Evolutionary conservation across 2,113 vertebrate species (phyloP).

Genomic region (Rhinoderma darwinii): DNA sequence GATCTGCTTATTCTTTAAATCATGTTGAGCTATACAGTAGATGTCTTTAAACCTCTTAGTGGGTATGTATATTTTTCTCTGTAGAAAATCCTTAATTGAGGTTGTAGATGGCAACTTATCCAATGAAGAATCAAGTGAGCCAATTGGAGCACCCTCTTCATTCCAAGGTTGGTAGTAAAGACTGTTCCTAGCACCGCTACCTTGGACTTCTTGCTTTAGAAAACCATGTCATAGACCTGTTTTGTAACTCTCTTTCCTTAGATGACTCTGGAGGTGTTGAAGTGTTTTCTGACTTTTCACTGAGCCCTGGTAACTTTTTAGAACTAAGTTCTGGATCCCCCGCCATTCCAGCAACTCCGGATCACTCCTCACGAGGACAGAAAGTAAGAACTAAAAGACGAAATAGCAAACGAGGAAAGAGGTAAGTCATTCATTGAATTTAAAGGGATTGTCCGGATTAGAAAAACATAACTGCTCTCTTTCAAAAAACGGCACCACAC

Average conservation of each 20-base stretch:
- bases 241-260: not conserved
- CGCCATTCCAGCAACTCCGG: conserved; percentile 1
- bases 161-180: conserved; percentile 22
- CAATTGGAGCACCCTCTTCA: not conserved
- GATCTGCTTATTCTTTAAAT: too few relatives aligned
- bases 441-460: not conserved
- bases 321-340: conserved; percentile 8
- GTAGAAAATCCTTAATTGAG: conserved; percentile 40
- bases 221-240: not conserved
- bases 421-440: not conserved
- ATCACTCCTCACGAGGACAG: not conserved
- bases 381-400: conserved; percentile 2
- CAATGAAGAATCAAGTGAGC: conserved; percentile 8
- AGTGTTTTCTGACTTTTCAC: not conserved
- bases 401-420: not conserved
- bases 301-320: conserved; percentile 6
- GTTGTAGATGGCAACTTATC: not conserved
- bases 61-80: too few relatives aligned
- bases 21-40: too few relatives aligned
- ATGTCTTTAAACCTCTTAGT: too few relatives aligned
- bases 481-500: too few relatives aligned
- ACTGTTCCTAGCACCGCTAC: not conserved
- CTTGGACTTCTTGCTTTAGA: too few relatives aligned
- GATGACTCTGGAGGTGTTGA: conserved; percentile 5
- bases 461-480: too few relatives aligned